Base-by-base conservation (phyloP, 2,888 invertebrate species). In the Ellobium chinense region DNA sequence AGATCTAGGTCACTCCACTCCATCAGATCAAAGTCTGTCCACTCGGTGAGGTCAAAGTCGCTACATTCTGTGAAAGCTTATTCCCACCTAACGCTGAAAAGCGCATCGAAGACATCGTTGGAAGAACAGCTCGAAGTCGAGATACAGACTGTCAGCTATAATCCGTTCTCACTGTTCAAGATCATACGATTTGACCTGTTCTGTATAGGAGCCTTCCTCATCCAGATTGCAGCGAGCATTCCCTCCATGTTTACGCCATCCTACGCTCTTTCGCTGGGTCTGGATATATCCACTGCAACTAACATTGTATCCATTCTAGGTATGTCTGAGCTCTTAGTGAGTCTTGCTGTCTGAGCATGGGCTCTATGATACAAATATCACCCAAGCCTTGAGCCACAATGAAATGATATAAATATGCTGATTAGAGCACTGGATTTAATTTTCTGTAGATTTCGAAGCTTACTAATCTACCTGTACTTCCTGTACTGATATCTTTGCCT, bases 211-310 rank as follows among this genome's bases (percentile, higher is more conserved):
- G 79, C 79, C 4, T 79, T 79, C 58, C 66, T 79, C 27, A 56
- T 73, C 7, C 79, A 79, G 73, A 37, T 79, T 18, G 66, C 72
- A 2, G 24, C 39, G 73, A 79, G 29, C 73, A 54, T 79, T 9
- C 56, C 79, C 24, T 5, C 73, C 9, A 56, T 79, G 66, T 73
- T 79, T 27, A 27, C 65, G 18, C 79, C 79, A 1, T 79, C 79
- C 31, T 79, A 73, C 62, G 60, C 73, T n/a, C 37, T 66, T 36
- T 36, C 31, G 24, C 21, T 63, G 9, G 73, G 39, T 54, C 54
- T 79, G 54, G 63, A 54, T 54, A 34, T 39, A 37, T 34, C 63
- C n/a, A 12, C 46, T 24, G 72, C 63, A 46, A 73, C 79, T 37
- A 54, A 54, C 18, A 73, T 79, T 0, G 37, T 79, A 56, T 63